These are phyloP conservation scores for Threskiornis aethiopicus DNA, from an alignment of 2,797 vertebrate species.

Conservation along the genomic window DNA sequence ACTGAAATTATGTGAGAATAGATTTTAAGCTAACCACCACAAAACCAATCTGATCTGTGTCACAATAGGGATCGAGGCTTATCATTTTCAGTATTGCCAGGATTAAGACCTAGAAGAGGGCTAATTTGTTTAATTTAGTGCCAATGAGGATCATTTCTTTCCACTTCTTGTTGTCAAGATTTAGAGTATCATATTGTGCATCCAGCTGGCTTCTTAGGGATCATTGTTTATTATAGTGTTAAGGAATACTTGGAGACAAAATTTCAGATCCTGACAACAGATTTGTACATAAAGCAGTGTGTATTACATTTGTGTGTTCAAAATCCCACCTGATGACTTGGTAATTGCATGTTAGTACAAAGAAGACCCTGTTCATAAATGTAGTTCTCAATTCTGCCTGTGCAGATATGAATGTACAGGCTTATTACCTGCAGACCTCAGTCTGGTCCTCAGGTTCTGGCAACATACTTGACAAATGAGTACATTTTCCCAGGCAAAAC, in stretches of 20 bases:
- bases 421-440: neutral
- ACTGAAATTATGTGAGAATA: neutral
- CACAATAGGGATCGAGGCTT: neutral
- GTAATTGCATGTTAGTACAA: neutral
- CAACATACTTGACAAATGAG: neutral
- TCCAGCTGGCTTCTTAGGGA: neutral
- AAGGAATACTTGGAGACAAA: neutral
- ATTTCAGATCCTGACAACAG: neutral
- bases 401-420: neutral
- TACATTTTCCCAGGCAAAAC: neutral
- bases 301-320: neutral
- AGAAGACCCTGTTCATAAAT: neutral
- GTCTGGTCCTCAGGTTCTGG: neutral
- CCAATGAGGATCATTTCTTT: neutral
- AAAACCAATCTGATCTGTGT: neutral
- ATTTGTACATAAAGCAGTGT: neutral
- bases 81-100: neutral
- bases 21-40: neutral
- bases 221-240: neutral
- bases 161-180: neutral
- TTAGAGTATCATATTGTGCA: neutral
- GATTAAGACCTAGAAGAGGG: neutral
- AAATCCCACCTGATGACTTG: neutral
- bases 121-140: neutral
- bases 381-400: neutral